A percentile compares a stretch with the other conserved stretches of the same genome.
Conservation (phyloP, 2,797 vertebrate genomes). For the Lagorchestes hirsutus region DNA sequence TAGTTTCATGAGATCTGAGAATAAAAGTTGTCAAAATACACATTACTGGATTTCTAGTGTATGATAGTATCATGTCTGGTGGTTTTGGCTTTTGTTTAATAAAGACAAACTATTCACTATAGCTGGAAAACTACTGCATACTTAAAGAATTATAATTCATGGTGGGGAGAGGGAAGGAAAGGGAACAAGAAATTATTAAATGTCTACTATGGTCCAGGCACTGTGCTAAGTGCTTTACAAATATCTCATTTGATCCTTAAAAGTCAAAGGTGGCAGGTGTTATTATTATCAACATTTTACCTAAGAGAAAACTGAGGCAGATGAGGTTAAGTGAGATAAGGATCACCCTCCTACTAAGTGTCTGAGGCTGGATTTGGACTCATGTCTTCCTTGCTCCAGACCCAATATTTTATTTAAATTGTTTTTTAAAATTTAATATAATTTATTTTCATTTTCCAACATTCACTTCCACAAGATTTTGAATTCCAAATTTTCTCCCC, state of each 20-base stretch:
- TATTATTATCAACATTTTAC: neutral
- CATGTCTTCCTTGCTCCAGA: neutral
- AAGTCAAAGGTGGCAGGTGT: neutral
- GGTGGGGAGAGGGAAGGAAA: neutral
- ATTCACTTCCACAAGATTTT: no score
- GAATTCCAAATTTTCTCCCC: no score
- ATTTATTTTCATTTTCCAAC: no score
- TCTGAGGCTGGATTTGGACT: conserved; percentile 9
- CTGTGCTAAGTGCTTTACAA: neutral
- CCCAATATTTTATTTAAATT: neutral
- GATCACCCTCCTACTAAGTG: neutral
- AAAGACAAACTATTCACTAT: conserved; percentile 35
- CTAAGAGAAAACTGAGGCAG: neutral
- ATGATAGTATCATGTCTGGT: neutral
- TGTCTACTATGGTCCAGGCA: neutral
- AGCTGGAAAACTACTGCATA: conserved; percentile 12
- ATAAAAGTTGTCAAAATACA: conserved; percentile 42
- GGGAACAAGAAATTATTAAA: neutral
- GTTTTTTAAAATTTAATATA: no score
- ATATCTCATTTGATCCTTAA: neutral
- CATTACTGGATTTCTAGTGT: conserved; percentile 26
- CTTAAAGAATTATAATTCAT: conserved; percentile 38
- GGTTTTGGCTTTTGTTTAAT: conserved; percentile 34
- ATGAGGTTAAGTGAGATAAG: neutral
- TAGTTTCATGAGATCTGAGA: conserved; percentile 28